Base-by-base conservation (phyloP, 2,113 vertebrate genomes). In the Podiceps cristatus region DNA sequence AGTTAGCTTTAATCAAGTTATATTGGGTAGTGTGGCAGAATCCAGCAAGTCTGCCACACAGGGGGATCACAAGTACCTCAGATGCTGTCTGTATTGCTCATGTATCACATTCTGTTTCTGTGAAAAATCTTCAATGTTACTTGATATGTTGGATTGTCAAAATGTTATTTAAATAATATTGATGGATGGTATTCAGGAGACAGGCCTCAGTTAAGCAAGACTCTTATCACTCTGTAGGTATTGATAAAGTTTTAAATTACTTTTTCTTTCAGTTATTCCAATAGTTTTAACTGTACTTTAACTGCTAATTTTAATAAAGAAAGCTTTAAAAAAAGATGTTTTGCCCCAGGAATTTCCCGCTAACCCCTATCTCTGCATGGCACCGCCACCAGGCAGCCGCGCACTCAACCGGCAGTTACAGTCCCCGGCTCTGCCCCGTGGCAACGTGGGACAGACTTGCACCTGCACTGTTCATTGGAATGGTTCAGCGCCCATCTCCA, bases 401-500 rank as follows among this genome's bases (percentile, higher is more conserved):
- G 47, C 23, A 2, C 68, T 5, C 31, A 58, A 49, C 40, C 42
- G 24, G 4, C 59, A 11, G 37, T 11, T 29, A 19, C 22, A 8
- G 55, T n/a, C 18, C 2, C 29, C 23, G 6, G 23, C 31, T 28
- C 62, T 13, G 13, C 40, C 27, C 35, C 55, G 7, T 4, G 8
- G 23, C 42, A 53, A 50, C 10, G 42, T 49, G 49, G 58, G n/a
- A 47, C 23, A 14, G 53, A 4, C 10, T 74, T 19, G 18, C n/a
- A 17, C 37, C 35, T 5, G 1, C 15, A 0, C 25, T 5, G 52
- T 33, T 52, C 74, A 12, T 20, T 1, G n/a, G 12, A n/a, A 40
- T 0, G 37, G 27, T 10, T 24, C 18, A 9, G 33, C 17, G 2
- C 0, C 29, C 18, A 0, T 13, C 44, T 25, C 35, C 31, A 3